Base-by-base conservation (phyloP, 2,888 invertebrate species). In the Chloroclysta siterata region DNA sequence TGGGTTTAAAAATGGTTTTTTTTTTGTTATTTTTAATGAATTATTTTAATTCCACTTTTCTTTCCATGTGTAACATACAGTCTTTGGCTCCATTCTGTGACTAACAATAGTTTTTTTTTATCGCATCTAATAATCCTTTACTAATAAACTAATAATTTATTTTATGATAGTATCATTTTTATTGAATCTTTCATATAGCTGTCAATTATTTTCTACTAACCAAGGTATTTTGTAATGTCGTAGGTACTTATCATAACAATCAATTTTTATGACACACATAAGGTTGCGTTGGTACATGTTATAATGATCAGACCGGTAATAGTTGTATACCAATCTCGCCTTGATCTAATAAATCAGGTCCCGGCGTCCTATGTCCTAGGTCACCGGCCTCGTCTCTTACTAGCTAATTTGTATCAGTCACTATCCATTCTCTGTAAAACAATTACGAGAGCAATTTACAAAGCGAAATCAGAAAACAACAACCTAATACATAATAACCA, bases 341-440 rank as follows among this genome's bases (percentile, higher is more conserved):
- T 78, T 79, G 79, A 78, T 77, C 77, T 62, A 72, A 75, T 77
- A 69, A 61, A 60, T 65, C 65, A 61, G 68, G 69, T 66, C 52
- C 61, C 56, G 64, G 56, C 53, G 65, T 64, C 60, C 63, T 69
- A 66, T 54, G 62, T 60, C 66, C 69, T 76, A 75, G 72, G 66
- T 58, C 69, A 65, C 46, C 60, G 59, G 63, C 63, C 61, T 60
- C 42, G 59, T 14, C 50, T n/a, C n/a, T 65, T 5, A 22, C 17
- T 52, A 47, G 36, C 44, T 60, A 41, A 41, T 50, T 50, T 33
- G 50, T 17, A 44, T 44, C 15, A 44, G 15, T 44, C 15, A 15
- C 17, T 8, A 17, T 7, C 8, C 14, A 0, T 4, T 46, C 46
- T 46, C 17, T 46, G 17, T 46, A 17, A 17, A 46, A 17, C 17